Conservation (phyloP, 2,888 invertebrate genomes). For the Lasioglossum figueresi region DNA sequence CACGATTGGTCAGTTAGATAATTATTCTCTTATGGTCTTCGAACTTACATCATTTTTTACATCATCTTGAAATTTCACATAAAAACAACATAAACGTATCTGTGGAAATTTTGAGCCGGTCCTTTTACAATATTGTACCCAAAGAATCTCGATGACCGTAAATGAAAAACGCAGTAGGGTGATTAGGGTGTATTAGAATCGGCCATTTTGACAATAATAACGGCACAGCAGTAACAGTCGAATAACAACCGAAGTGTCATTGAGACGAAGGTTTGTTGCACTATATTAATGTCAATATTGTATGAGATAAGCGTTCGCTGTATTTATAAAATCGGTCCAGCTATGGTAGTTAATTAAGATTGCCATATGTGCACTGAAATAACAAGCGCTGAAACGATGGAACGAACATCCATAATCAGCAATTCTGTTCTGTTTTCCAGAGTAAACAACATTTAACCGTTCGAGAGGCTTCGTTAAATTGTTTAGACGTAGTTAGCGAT, state of each 20-base stretch:
- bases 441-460: constrained; percentile 23
- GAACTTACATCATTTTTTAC: background rate
- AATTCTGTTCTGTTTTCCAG: constrained; percentile 1
- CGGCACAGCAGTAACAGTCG: too few relatives aligned
- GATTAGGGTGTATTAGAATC: too few relatives aligned
- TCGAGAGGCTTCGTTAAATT: constrained; percentile 19
- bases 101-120: too few relatives aligned
- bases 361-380: constrained; percentile 5
- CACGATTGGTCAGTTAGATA: constrained; percentile 44
- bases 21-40: constrained; percentile 7
- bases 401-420: constrained; percentile 35
- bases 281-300: background rate
- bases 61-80: background rate
- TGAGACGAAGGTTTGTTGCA: background rate
- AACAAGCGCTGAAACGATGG: constrained; percentile 15
- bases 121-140: too few relatives aligned
- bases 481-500: constrained; percentile 8
- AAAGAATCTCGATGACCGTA: too few relatives aligned
- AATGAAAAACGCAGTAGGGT: too few relatives aligned
- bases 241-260: background rate
- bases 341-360: constrained; percentile 17
- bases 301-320: background rate
- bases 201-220: too few relatives aligned
- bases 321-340: constrained; percentile 8
- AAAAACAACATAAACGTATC: too few relatives aligned